phyloP scores from a whole-genome alignment of 2,113 vertebrate genomes.

The Hypomesus transpacificus region DNA sequence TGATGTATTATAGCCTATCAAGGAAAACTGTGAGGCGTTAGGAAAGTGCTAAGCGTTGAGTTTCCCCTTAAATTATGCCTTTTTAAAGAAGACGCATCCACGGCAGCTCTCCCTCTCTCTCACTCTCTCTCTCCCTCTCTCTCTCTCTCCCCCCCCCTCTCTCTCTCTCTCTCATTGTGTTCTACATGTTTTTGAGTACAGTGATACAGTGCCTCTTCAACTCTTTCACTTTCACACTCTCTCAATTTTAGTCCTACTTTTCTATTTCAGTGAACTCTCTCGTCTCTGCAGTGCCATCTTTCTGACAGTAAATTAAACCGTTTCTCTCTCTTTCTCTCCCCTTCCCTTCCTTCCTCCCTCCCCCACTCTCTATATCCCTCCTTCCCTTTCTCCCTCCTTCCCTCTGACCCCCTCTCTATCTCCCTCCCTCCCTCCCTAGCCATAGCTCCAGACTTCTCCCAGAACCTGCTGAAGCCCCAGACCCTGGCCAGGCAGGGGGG shows the following conservation, averaged over 20 bases:
- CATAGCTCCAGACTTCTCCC: conserved; percentile 73
- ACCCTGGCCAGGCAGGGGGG: conserved; percentile 77
- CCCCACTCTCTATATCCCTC: conserved; percentile 1
- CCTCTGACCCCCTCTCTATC: not conserved
- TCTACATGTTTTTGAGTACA: too few relatives aligned
- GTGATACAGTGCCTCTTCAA: too few relatives aligned
- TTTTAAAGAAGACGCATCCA: conserved; percentile 22
- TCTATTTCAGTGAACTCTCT: too few relatives aligned
- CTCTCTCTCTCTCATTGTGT: not conserved
- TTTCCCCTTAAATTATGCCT: conserved; percentile 20
- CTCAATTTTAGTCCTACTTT: too few relatives aligned
- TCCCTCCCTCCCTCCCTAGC: conserved; percentile 36
- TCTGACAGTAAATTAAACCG: too few relatives aligned
- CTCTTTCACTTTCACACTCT: too few relatives aligned
- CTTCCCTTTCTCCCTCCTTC: not conserved
- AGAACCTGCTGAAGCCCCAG: conserved; percentile 65
- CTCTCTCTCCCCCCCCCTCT: not conserved
- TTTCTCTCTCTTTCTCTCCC: too few relatives aligned
- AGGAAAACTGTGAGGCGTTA: conserved; percentile 37
- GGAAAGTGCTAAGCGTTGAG: conserved; percentile 19
- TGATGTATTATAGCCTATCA: conserved; percentile 48
- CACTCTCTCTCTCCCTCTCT: conserved; percentile 3
- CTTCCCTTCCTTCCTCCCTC: not conserved
- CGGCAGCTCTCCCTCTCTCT: conserved; percentile 7
- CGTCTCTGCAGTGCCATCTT: too few relatives aligned